phyloP scores from a whole-genome alignment of 2,888 invertebrate species.

The Chymomyza caudatula region DNA sequence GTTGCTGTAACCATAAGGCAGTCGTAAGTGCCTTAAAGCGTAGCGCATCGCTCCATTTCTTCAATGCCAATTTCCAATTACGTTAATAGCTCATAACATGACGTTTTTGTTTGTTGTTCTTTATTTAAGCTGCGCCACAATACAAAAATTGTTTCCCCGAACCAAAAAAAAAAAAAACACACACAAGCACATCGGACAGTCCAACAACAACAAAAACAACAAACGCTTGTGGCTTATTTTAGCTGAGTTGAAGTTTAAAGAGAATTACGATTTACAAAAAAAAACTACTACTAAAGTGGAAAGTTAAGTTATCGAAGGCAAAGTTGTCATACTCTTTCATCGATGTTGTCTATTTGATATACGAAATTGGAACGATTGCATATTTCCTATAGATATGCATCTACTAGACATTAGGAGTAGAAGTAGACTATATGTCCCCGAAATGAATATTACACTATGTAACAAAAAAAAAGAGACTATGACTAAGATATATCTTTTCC shows the following conservation, averaged over 20 bases:
- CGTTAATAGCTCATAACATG: conserved; percentile 67
- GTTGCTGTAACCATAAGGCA: not conserved
- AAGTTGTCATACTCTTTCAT: not conserved
- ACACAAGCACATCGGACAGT: conserved; percentile 9
- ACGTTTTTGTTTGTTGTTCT: conserved; percentile 46
- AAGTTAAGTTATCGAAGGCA: not conserved
- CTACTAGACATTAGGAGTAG: no score
- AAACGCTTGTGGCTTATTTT: conserved; percentile 54
- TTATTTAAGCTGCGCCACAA: conserved; percentile 48
- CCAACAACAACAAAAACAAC: not conserved
- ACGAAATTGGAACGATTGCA: no score
- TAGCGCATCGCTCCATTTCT: not conserved
- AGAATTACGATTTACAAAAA: conserved; percentile 54
- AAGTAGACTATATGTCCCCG: no score
- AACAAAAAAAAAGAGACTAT: no score
- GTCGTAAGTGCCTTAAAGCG: not conserved
- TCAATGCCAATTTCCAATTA: conserved; percentile 53
- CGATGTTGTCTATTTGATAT: no score
- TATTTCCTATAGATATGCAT: no score
- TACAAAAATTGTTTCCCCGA: conserved; percentile 56
- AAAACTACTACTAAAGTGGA: not conserved
- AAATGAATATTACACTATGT: no score
- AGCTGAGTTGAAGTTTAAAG: conserved; percentile 65
- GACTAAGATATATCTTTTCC: no score
- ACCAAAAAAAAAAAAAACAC: conserved; percentile 33